phyloP scores from a whole-genome alignment of 2,797 vertebrate species.

The Sylvilagus floridanus region DNA sequence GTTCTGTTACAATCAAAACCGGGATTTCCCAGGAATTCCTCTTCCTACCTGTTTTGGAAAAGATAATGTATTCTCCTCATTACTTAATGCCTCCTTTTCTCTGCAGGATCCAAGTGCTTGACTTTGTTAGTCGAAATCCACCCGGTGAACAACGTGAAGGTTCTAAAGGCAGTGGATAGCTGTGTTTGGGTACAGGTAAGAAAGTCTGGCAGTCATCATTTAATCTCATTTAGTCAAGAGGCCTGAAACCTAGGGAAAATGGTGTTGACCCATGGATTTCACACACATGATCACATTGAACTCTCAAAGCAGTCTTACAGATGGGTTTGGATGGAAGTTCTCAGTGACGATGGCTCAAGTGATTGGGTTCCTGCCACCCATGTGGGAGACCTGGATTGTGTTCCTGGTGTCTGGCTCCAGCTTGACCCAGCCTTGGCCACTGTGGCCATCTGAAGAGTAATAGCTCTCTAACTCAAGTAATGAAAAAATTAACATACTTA shows the following conservation, averaged over 20 bases:
- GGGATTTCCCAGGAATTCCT: neutral
- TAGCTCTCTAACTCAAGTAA: no score
- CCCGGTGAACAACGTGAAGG: slow-evolving; percentile 95
- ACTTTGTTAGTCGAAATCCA: slow-evolving; percentile 96
- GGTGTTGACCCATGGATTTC: neutral
- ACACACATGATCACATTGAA: neutral
- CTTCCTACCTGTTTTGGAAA: neutral
- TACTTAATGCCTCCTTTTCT: slow-evolving; percentile 64
- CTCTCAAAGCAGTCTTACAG: neutral
- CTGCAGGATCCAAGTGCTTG: slow-evolving; percentile 93
- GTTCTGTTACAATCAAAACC: neutral
- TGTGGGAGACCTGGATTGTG: no score
- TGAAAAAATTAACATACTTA: neutral
- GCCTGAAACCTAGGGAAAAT: neutral
- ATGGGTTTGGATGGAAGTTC: neutral
- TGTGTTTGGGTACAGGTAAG: slow-evolving; percentile 96
- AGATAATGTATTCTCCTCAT: neutral
- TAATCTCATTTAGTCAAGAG: neutral
- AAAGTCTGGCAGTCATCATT: neutral
- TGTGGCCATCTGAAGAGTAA: no score
- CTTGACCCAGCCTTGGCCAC: no score
- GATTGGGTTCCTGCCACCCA: no score
- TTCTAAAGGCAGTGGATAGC: slow-evolving; percentile 97
- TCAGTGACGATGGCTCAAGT: no score
- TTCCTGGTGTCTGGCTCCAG: no score